Percentiles rank a stretch among this genome's conserved stretches.
phyloP scores from a whole-genome alignment of 2,113 vertebrate genomes.

The Corydoras maculifer region DNA sequence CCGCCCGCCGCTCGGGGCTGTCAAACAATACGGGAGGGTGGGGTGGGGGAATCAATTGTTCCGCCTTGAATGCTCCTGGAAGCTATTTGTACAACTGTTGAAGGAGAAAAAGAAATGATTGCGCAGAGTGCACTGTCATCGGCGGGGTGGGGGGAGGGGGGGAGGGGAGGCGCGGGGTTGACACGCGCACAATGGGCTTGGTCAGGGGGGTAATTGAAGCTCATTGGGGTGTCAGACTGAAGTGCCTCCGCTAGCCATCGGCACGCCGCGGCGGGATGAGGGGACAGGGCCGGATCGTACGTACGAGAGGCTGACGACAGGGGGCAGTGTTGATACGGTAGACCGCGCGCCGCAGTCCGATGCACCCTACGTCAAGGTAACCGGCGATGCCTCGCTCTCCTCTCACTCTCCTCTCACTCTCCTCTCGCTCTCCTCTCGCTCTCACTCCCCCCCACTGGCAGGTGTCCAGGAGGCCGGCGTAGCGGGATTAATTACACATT shows the following conservation, averaged over 20 bases:
- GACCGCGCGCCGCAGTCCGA: background rate
- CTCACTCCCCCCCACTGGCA: conserved; percentile 51
- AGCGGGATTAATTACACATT: conserved; percentile 76
- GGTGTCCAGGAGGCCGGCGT: conserved; percentile 63
- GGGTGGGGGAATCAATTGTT: conserved; percentile 27
- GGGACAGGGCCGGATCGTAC: conserved; percentile 2
- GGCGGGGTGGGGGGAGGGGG: too few species aligned
- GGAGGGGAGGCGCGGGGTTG: conserved; percentile 19
- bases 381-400: background rate
- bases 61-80: conserved; percentile 32
- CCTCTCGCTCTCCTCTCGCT: conserved; percentile 12
- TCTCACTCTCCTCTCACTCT: conserved; percentile 8
- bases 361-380: too few species aligned
- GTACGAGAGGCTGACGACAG: conserved; percentile 50
- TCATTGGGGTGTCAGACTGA: conserved; percentile 45
- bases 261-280: conserved; percentile 3
- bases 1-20: background rate
- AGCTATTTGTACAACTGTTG: conserved; percentile 43
- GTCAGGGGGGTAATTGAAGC: conserved; percentile 44
- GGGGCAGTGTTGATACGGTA: conserved; percentile 70
- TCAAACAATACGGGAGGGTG: too few species aligned
- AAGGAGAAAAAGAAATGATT: conserved; percentile 45
- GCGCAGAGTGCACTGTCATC: conserved; percentile 39
- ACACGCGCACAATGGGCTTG: conserved; percentile 38
- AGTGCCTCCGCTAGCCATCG: conserved; percentile 21